These are phyloP conservation scores for Probosciger aterrimus DNA, from an alignment of 2,113 vertebrate species.

Conservation along the genomic window DNA sequence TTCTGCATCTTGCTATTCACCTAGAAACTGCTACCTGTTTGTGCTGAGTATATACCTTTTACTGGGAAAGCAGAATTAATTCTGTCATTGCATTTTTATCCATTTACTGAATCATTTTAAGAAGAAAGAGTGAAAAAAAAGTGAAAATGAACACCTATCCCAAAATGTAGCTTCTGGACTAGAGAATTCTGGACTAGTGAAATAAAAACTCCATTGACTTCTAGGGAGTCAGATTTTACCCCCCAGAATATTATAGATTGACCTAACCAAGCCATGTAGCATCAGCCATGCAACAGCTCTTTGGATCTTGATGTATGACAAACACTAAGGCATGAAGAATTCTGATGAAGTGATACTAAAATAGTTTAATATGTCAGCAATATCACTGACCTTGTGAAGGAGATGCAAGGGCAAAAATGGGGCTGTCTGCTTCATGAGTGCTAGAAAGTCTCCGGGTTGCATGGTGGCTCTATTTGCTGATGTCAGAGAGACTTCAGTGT, in stretches of 20 bases:
- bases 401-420: neutral
- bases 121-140: neutral
- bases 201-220: neutral
- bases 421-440: neutral
- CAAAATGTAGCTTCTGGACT: neutral
- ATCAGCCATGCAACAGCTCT: neutral
- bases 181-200: neutral
- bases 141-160: neutral
- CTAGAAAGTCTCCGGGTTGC: neutral
- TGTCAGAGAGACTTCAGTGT: slow-evolving; percentile 47
- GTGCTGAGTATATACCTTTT: neutral
- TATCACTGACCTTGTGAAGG: slow-evolving; percentile 13
- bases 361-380: neutral
- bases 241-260: neutral
- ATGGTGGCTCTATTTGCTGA: slow-evolving; percentile 34
- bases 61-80: neutral
- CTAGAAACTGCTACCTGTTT: neutral
- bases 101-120: neutral
- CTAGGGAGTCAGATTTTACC: neutral
- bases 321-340: neutral
- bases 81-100: neutral
- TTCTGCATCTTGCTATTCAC: neutral
- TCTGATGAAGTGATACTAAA: neutral
- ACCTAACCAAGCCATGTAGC: neutral
- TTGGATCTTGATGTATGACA: neutral